Percentiles rank a stretch among this genome's conserved stretches.
These are phyloP conservation scores for Gonatopus flavifemur DNA, from an alignment of 1,140 invertebrate genomes.

Conservation along the genomic window DNA sequence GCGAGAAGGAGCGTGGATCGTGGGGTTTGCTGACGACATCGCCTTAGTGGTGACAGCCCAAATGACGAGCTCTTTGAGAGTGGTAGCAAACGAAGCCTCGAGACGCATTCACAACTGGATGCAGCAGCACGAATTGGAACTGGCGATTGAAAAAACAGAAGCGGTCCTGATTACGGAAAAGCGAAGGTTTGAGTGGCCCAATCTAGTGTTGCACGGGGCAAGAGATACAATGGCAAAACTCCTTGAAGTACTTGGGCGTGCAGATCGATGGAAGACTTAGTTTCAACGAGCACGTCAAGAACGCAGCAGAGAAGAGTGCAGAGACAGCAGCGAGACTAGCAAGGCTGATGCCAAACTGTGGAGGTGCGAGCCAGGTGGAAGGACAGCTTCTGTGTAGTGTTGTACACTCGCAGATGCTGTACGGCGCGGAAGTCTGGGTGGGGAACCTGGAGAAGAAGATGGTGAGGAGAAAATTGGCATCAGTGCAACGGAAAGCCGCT, in stretches of 20 bases:
- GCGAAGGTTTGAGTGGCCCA: neutral
- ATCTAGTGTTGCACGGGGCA: neutral
- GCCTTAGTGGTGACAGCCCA: neutral
- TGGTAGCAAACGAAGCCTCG: too few relatives aligned
- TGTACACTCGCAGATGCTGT: neutral
- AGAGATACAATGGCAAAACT: neutral
- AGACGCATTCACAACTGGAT: too few relatives aligned
- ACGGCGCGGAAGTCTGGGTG: conserved; percentile 1
- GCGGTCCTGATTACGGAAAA: conserved; percentile 5
- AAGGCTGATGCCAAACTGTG: conserved; percentile 13
- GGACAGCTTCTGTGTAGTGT: neutral
- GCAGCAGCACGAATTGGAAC: too few relatives aligned
- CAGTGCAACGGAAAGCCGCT: neutral
- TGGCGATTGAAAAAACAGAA: too few relatives aligned
- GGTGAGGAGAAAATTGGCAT: neutral
- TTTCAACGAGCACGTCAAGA: conserved; percentile 9
- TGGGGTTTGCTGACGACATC: conserved; percentile 1
- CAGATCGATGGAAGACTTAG: conserved; percentile 6
- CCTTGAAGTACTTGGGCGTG: conserved; percentile 12
- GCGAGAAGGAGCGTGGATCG: neutral
- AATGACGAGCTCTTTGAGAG: too few relatives aligned
- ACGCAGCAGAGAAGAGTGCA: conserved; percentile 5
- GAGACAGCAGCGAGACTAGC: neutral
- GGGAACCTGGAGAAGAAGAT: neutral
- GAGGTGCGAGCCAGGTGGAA: neutral